phyloP scores from a whole-genome alignment of 2,113 vertebrate genomes.

The Coreoperca whiteheadi region DNA sequence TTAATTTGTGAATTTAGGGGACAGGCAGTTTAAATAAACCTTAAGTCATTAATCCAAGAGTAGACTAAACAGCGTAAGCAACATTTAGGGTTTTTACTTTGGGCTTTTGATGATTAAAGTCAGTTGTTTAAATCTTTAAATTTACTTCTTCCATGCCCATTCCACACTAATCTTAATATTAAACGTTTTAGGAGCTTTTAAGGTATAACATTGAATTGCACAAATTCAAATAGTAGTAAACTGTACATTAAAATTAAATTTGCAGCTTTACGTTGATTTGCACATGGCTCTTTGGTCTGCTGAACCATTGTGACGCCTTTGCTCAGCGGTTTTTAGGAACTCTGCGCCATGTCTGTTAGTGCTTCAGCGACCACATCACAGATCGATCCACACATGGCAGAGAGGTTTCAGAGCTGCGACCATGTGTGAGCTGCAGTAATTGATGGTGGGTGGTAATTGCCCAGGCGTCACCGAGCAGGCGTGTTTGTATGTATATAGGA shows the following conservation, averaged over 20 bases:
- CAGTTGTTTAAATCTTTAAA: background rate
- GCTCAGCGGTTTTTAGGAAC: slow-evolving; percentile 47
- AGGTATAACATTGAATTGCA: background rate
- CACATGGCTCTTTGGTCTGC: slow-evolving; percentile 18
- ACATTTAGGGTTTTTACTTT: background rate
- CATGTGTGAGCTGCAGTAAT: slow-evolving; percentile 68
- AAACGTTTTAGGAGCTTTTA: background rate
- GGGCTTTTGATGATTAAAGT: background rate
- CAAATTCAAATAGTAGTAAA: background rate
- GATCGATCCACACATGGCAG: slow-evolving; percentile 64
- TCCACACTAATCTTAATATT: background rate
- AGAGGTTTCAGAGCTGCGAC: slow-evolving; percentile 48
- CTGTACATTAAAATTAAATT: background rate
- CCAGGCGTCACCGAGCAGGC: slow-evolving; percentile 48
- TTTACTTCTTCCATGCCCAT: background rate
- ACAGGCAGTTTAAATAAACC: background rate
- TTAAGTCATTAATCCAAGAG: background rate
- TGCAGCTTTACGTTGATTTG: slow-evolving; percentile 8
- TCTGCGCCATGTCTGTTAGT: slow-evolving; percentile 61
- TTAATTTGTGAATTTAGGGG: too few relatives aligned
- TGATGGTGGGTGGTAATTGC: slow-evolving; percentile 68
- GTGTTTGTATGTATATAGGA: slow-evolving; percentile 54
- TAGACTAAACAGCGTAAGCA: background rate
- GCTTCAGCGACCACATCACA: slow-evolving; percentile 73
- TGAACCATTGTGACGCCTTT: slow-evolving; percentile 28